Base-by-base conservation (phyloP, 2,888 invertebrate genomes). In the Mythimna albipuncta region DNA sequence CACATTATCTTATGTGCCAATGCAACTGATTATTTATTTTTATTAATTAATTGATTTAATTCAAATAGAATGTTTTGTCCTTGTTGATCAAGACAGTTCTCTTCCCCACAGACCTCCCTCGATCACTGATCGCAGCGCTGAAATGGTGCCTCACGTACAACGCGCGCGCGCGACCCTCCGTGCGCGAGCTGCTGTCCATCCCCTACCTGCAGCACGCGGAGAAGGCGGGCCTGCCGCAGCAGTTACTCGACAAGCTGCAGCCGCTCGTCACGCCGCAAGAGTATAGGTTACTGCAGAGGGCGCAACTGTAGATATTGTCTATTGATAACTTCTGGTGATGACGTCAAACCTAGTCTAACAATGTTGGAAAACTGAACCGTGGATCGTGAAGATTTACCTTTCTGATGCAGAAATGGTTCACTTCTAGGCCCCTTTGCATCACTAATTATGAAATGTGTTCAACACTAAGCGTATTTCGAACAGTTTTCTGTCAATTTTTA, bases 81-180 rank as follows among this genome's bases (percentile, higher is more conserved):
- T 47, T 47, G 47, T 13, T 16, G 1, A 19, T 47, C 16, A 16
- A 6, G 16, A 47, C 16, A 44, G 13, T 7, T 3, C 13, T 13
- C 10, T 21, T 21, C 10, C 41, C 88, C 64, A 76, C 93, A 93
- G 96, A 96, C 92, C 93, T 97, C 75, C 97, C 97, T 47, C 92
- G 95, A 26, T 95, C 97, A 68, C 94, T 98, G 67, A 91, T 98
- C 61, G 93, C 97, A 52, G 97, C 97, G 1, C 95, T 98, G 84
- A 96, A 97, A 90, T 96, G 96, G 90, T 99, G 99, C 90, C 97
- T 99, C 55, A 97, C 97, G 44, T 97, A 98, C 90, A 97, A 98
- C 91, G 97, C 97, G 16, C 97, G 97, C 88, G 93, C 96, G 58
- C 96, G 99, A 64, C 98, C 98, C 0, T 97, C 97, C 0, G 98